These are phyloP conservation scores for Myotis lucifugus DNA, from an alignment of 2,113 vertebrate genomes.

Conservation along the genomic window DNA sequence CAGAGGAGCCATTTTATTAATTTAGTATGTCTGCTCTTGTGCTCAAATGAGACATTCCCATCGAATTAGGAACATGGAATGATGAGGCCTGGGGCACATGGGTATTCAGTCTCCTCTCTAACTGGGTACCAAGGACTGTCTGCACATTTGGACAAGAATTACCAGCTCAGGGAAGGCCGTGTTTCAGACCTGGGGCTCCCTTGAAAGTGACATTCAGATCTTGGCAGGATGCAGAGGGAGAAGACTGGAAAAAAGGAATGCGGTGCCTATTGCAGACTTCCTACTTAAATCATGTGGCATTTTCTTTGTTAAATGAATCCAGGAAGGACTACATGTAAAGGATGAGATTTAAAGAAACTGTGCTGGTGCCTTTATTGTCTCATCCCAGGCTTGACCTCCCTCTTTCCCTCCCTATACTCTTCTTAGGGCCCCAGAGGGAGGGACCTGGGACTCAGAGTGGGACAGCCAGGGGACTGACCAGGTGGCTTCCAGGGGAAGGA, in stretches of 20 bases:
- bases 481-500: background rate
- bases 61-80: background rate
- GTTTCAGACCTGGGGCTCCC: background rate
- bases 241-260: background rate
- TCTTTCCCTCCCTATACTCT: background rate
- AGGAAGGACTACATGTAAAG: background rate
- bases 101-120: background rate
- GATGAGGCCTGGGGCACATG: background rate
- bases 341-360: background rate
- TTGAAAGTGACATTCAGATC: slow-evolving; percentile 48
- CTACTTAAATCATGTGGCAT: background rate
- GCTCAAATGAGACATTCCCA: background rate
- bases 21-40: background rate
- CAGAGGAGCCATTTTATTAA: background rate
- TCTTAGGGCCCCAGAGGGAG: background rate
- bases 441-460: background rate
- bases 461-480: background rate
- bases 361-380: too few relatives aligned
- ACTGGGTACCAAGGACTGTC: background rate
- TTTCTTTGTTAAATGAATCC: slow-evolving; percentile 36
- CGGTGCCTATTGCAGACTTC: background rate
- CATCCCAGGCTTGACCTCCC: background rate
- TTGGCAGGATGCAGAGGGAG: background rate
- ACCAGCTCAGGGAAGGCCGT: background rate
- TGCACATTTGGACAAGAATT: slow-evolving; percentile 48